Base-by-base conservation (phyloP, 64 coral and sea anemone genomes). In the Trachythela sp. region DNA sequence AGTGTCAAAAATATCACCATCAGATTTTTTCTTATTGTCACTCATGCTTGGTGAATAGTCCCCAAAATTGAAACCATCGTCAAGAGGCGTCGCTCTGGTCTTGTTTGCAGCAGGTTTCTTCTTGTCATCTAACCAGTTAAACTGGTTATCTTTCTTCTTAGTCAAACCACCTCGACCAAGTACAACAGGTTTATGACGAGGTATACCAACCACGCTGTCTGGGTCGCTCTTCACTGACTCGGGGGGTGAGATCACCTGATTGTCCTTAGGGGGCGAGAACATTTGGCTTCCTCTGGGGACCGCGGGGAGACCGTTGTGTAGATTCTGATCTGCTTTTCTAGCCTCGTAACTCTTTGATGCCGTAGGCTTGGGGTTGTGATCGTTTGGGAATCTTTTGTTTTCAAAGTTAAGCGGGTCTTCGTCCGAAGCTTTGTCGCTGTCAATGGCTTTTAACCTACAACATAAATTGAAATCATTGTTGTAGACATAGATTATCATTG, bases 61-160 rank as follows among this genome's bases (percentile, higher is more conserved):
- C 15, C 75, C 75, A 10, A 80, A 39, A 18, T 35, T 80, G 37
- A 80, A 80, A 9, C 15, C 37, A 80, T 39, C 75, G 20, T 68
- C 59, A 4, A 26, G 20, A 17, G 33, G 31, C 30, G 13, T 80
- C 30, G 75, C 8, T 9, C 30, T 80, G 15, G 13, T 14, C 34
- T 80, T 80, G 75, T 35, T 80, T 39, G 75, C 6, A 39, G 33
- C 33, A 13, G 75, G 75, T 80, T 80, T 80, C 30, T 80, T 80
- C 8, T 80, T 29, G 26, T 64, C 56, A 26, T 64, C 22, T 18
- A 80, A 80, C 75, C 75, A 80, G 75, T 30, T 37, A 34, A 39
- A 22, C 75, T 37, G 33, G 75, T 80, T 80, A 39, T 30, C 30
- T 8, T 64, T 64, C 30, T 80, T 80, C 75, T 39, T 80, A 13